Evolutionary conservation across 2,797 vertebrate genomes (phyloP).

Genomic region (Iguana delicatissima): DNA sequence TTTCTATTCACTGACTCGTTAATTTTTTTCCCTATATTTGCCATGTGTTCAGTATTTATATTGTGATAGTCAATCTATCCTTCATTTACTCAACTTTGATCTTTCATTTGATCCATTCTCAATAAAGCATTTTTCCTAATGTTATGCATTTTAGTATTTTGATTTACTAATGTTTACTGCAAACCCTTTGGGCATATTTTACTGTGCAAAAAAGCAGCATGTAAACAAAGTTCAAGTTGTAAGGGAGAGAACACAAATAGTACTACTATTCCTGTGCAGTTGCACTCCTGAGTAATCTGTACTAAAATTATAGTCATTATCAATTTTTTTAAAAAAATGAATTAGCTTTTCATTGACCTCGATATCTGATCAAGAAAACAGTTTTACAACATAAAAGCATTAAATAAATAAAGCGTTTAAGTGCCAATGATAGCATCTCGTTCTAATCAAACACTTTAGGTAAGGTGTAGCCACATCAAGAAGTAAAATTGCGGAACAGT

Average conservation of each 20-base stretch:
- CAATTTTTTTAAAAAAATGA: not conserved
- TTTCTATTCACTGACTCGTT: not conserved
- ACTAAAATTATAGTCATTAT: not conserved
- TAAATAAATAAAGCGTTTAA: too few species aligned
- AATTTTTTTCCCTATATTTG: not conserved
- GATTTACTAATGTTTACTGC: not conserved
- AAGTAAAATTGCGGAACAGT: not conserved
- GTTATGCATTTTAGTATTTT: not conserved
- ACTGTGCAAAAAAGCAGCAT: not conserved
- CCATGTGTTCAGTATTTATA: not conserved
- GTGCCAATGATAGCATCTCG: not conserved
- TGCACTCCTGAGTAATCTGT: not conserved
- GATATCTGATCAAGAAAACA: not conserved
- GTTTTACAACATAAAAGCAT: not conserved
- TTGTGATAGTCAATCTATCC: not conserved
- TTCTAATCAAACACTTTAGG: slow-evolving; percentile 20
- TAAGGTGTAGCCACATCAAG: not conserved
- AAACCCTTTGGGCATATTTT: not conserved
- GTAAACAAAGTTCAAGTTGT: not conserved
- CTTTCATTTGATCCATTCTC: not conserved
- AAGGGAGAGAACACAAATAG: not conserved
- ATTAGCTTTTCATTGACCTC: not conserved
- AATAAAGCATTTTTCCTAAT: too few species aligned
- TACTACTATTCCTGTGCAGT: not conserved
- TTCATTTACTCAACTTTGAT: not conserved